Base-by-base conservation (phyloP, 2,888 invertebrate species). In the Barypeithes pellucidus region DNA sequence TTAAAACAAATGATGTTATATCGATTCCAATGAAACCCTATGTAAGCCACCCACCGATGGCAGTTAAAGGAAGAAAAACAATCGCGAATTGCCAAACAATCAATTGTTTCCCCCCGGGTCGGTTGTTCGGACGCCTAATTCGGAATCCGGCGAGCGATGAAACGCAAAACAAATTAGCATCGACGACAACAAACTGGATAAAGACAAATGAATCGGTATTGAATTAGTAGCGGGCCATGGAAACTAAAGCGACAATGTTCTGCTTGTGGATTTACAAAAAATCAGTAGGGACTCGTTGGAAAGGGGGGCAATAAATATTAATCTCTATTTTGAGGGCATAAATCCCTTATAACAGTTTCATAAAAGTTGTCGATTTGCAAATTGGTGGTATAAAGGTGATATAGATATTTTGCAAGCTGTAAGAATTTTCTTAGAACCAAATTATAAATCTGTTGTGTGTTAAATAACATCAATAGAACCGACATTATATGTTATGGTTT, bases 191-290 rank as follows among this genome's bases (percentile, higher is more conserved):
- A 47, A 43, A 63, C 47, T 63, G 43, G 50, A 50, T 45, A 33
- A 61, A 63, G 45, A 61, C 61, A 61, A 61, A 60, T 60, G 60
- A 60, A 60, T 60, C 60, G 41, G 41, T 60, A 60, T 60, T 43
- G 60, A 60, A 60, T 60, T 60, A 43, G 60, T 60, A 60, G 24
- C 43, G 12, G 20, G 60, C 60, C 60, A 36, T 60, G 60, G 43
- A 60, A 60, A 20, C 43, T 39, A 12, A 24, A 41, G 60, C 54
- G 54, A 16, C 33, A 29, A 29, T 54, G 5, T 9, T 33, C 33
- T 33, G 8, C 54, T 7, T 54, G 22, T 33, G 54, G 33, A 54
- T 54, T 54, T 54, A 33, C 54, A 12, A 54, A 29, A 22, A 33
- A 33, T 5, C 29, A 8, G 9, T 8, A 16, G 29, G 7, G 16